A percentile compares a stretch with the other conserved stretches of the same genome.
These are phyloP conservation scores for Pithys albifrons DNA, from an alignment of 2,113 vertebrate genomes.

Conservation along the genomic window DNA sequence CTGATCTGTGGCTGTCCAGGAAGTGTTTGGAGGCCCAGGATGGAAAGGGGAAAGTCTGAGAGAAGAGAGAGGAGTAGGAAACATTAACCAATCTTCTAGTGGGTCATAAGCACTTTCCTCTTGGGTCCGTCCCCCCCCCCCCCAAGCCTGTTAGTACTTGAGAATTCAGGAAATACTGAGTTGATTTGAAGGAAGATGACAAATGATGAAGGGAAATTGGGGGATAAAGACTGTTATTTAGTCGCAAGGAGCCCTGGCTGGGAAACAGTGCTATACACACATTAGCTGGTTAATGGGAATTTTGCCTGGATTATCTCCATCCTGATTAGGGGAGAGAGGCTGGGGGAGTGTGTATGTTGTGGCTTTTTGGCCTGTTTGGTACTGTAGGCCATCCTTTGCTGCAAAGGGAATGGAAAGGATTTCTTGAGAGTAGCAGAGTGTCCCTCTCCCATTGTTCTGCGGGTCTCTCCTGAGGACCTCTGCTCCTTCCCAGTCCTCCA, in stretches of 20 bases:
- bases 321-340: neutral
- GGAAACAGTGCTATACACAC: neutral
- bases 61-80: neutral
- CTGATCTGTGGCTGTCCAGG: neutral
- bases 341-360: neutral
- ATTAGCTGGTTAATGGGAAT: slow-evolving; percentile 25
- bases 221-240: slow-evolving; percentile 54
- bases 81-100: neutral
- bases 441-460: neutral
- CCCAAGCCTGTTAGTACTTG: neutral
- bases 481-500: neutral
- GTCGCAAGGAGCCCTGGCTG: neutral
- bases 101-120: neutral
- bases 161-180: slow-evolving; percentile 52
- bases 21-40: neutral
- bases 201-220: slow-evolving; percentile 55
- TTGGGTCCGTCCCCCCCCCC: too few species aligned
- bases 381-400: neutral
- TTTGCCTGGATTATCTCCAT: neutral
- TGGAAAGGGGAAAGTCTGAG: neutral
- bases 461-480: neutral
- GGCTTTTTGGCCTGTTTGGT: neutral
- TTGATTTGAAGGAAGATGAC: slow-evolving; percentile 55
- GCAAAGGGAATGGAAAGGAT: neutral
- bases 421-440: neutral